phyloP scores from a whole-genome alignment of 2,888 invertebrate genomes.

The Morpho deidamia region DNA sequence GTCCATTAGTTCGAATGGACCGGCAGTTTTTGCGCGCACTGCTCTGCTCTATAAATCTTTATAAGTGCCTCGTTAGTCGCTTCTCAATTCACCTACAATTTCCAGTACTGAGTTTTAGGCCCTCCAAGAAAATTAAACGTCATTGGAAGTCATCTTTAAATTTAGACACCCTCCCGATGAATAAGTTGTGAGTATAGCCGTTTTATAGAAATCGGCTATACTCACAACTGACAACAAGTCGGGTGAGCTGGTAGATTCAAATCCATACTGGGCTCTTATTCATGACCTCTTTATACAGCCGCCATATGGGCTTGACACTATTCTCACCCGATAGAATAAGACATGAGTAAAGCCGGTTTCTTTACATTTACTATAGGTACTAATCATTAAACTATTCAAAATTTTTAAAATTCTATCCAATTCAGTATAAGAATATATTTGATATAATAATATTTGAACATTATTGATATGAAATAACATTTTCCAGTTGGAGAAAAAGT shows the following conservation, averaged over 20 bases:
- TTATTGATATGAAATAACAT: neutral
- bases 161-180: slow-evolving; percentile 3
- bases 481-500: neutral
- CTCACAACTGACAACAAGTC: neutral
- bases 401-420: too few species aligned
- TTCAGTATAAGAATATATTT: too few species aligned
- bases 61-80: slow-evolving; percentile 64
- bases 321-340: too few species aligned
- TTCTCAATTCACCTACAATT: slow-evolving; percentile 54
- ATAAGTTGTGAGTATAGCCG: slow-evolving; percentile 16
- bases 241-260: neutral
- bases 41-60: slow-evolving; percentile 63
- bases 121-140: neutral
- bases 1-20: slow-evolving; percentile 15
- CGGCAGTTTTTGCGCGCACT: slow-evolving; percentile 44
- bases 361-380: too few species aligned
- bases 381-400: too few species aligned
- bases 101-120: slow-evolving; percentile 44
- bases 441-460: neutral
- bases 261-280: neutral
- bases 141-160: too few species aligned
- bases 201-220: neutral
- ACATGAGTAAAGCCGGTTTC: too few species aligned
- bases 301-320: too few species aligned
- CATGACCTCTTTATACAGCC: neutral